Conservation (phyloP, 2,113 vertebrate species). For the Pongo pygmaeus region DNA sequence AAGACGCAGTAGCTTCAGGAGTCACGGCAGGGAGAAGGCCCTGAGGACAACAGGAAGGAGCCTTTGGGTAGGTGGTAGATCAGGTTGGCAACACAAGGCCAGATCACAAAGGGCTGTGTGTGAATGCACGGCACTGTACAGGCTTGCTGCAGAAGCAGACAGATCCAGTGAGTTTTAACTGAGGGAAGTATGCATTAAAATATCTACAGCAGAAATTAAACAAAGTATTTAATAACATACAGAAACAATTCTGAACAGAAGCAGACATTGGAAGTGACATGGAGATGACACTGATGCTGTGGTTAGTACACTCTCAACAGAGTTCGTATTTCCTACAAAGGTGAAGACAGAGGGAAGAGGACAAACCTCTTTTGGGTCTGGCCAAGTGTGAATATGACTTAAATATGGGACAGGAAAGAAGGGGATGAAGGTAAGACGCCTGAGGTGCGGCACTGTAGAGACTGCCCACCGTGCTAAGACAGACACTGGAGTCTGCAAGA, state of each 20-base stretch:
- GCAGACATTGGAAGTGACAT: not conserved
- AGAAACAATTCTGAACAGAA: not conserved
- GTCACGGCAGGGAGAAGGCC: not conserved
- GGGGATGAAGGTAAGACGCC: not conserved
- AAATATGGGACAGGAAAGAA: not conserved
- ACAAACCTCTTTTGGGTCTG: too few species aligned
- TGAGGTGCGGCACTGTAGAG: accelerated
- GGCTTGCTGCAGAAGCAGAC: not conserved
- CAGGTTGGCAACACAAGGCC: not conserved
- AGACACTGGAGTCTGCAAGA: too few species aligned
- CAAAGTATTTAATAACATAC: not conserved
- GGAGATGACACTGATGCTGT: not conserved
- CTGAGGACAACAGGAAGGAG: not conserved
- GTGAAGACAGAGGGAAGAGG: not conserved
- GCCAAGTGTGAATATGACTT: not conserved
- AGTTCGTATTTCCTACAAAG: not conserved
- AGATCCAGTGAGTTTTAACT: not conserved
- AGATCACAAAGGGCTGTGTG: not conserved
- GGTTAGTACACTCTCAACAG: not conserved
- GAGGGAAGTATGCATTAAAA: not conserved
- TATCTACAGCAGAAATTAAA: not conserved
- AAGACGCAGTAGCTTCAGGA: not conserved
- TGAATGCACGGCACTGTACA: accelerated
- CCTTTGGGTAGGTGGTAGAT: not conserved
- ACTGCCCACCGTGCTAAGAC: accelerated